Evolutionary conservation across 2,888 invertebrate species (phyloP).

Genomic region (Agyllia agylla): DNA sequence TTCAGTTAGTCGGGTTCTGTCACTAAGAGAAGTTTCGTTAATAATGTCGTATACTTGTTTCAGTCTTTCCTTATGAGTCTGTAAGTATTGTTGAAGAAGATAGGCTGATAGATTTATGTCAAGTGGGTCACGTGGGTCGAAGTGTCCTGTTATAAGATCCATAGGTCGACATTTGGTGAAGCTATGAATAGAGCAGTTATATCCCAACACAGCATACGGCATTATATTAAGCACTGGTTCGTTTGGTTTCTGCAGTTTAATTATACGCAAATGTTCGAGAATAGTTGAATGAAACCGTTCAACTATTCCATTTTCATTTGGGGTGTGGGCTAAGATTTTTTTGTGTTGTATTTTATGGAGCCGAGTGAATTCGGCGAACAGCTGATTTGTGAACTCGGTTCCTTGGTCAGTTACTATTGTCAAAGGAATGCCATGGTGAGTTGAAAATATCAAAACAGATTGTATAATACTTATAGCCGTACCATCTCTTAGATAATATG

Average conservation of each 20-base stretch:
- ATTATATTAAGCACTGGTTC: background rate
- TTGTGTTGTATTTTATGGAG: constrained; percentile 25
- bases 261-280: background rate
- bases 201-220: constrained; percentile 16
- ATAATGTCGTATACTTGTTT: background rate
- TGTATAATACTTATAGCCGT: constrained; percentile 14
- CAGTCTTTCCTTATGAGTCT: background rate
- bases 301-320: background rate
- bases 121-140: constrained; percentile 52
- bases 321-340: constrained; percentile 12
- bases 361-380: constrained; percentile 21
- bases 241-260: background rate
- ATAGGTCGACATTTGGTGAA: constrained; percentile 25
- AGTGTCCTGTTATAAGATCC: constrained; percentile 48
- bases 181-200: constrained; percentile 31
- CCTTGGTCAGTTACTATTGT: constrained; percentile 35
- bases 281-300: constrained; percentile 11
- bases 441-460: constrained; percentile 9
- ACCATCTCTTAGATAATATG: constrained; percentile 25
- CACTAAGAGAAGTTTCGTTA: background rate
- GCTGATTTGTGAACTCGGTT: constrained; percentile 34
- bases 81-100: background rate
- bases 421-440: constrained; percentile 39
- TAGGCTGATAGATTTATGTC: constrained; percentile 30
- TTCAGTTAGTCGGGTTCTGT: background rate